Base-by-base conservation (phyloP, 1,140 invertebrate genomes). In the Thaumetopoea pityocampa region DNA sequence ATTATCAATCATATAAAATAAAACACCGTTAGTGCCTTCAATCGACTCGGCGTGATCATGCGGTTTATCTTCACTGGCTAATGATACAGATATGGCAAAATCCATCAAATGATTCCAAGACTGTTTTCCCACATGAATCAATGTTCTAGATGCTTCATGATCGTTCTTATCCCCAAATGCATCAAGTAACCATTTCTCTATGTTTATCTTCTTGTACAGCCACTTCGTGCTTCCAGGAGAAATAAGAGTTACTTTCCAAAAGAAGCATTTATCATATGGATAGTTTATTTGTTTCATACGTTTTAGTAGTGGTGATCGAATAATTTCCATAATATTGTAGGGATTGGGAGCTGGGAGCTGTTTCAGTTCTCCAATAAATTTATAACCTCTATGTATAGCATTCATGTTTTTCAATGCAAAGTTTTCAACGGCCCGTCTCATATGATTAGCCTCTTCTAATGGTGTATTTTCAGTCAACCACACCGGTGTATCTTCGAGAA, bases 201-300 rank as follows among this genome's bases (percentile, higher is more conserved):
- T n/a, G n/a, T n/a, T n/a, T n/a, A n/a, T n/a, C n/a, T n/a, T n/a
- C n/a, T n/a, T n/a, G n/a, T n/a, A n/a, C n/a, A n/a, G n/a, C n/a
- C n/a, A n/a, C n/a, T n/a, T 83, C 1, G 46, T 44, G 6, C 67
- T 38, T 35, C 84, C 66, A 7, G 90, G 88, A 35, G 89, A 82
- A 0, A 89, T 88, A 8, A 92, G 57, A n/a, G 88, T 68, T 11
- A 92, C 51, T 76, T 93, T 93, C 90, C 90, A 93, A 64, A 87
- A 92, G 29, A 88, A 73, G 47, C 86, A 86, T 43, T 86, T 83
- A 28, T 82, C 80, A 37, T 86, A 81, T 24, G 80, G 79, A 55
- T 81, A 85, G 38, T 67, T 76, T 15, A 85, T 77, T 57, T 85
- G 71, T 53, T 76, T 82, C 51, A 81, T 80, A 19, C 80, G 70